phyloP scores from a whole-genome alignment of 2,888 invertebrate species.

The Hemicrepidius hirtus region DNA sequence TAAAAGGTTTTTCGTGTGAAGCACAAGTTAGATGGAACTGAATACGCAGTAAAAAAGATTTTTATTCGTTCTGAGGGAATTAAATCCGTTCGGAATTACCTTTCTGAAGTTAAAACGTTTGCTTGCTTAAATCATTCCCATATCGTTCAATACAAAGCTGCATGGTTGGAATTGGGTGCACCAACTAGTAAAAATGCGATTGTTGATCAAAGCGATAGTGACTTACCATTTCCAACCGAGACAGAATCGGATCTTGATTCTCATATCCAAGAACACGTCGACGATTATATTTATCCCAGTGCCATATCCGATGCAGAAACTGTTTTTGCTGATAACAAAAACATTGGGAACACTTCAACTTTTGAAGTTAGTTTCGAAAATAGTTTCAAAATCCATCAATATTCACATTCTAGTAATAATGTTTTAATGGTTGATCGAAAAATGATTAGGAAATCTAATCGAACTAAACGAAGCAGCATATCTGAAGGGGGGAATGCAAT shows the following conservation, averaged over 20 bases:
- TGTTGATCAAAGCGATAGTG: constrained; percentile 38
- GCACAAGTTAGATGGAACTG: constrained; percentile 83
- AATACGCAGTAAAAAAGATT: constrained; percentile 89
- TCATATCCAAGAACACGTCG: constrained; percentile 37
- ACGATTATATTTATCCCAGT: constrained; percentile 54
- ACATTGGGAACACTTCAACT: constrained; percentile 60
- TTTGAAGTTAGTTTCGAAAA: constrained; percentile 64
- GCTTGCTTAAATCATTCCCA: constrained; percentile 86
- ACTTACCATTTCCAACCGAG: constrained; percentile 28
- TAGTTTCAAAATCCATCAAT: constrained; percentile 50
- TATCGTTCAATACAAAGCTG: constrained; percentile 88
- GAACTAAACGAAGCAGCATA: constrained; percentile 63
- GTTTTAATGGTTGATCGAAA: constrained; percentile 28
- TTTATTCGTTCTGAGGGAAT: constrained; percentile 79
- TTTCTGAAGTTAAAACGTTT: constrained; percentile 87
- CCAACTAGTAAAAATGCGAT: constrained; percentile 42
- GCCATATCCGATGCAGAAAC: constrained; percentile 47
- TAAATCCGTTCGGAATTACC: constrained; percentile 78
- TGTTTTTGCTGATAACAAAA: constrained; percentile 28
- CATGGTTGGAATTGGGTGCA: constrained; percentile 84
- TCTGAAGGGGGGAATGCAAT: constrained; percentile 68
- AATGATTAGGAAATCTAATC: constrained; percentile 38
- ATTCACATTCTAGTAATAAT: constrained; percentile 50
- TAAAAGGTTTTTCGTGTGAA: constrained; percentile 77
- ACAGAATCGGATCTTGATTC: constrained; percentile 21